Base-by-base conservation (phyloP, 2,113 vertebrate species). In the Rhea americana region DNA sequence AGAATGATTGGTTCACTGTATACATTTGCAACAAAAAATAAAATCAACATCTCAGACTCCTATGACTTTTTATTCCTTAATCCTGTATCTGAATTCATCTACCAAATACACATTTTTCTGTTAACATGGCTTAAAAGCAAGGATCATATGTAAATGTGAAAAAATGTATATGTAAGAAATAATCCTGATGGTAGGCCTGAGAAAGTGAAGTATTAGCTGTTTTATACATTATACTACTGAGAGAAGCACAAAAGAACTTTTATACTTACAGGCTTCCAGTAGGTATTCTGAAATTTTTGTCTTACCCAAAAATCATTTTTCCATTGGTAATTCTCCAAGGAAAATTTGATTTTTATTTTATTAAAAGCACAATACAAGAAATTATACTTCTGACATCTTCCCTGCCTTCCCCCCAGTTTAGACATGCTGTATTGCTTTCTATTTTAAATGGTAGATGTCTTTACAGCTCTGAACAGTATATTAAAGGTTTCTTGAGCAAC, bases 21-120 rank as follows among this genome's bases (percentile, higher is more conserved):
- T 85, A 76, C 7, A 82, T 91, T 93, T 66, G 76, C 75, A 82
- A 5, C 0, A 47, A 47, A 47, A 3, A 92, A 91, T 84, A 78
- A 71, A 62, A 92, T 68, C 86, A 94, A 25, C 78, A 91, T 81
- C 76, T 76, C 76, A 67, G 61, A 32, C 65, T 61, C 55, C 58
- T 89, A 47, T 13, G n/a, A 50, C 41, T 94, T 50, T 78, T 76
- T 25, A 35, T 70, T 55, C 81, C 13, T 74, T 84, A 89, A 90
- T 78, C 59, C 45, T 28, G 15, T 14, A 47, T 18, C 73, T 63
- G 15, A 86, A 61, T 71, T 83, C 70, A 82, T 26, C 37, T 53
- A 53, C 24, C 28, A 65, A 91, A 75, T 8, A 37, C 7, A 2
- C 4, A 5, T 16, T 39, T 82, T 82, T 45, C 63, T 75, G 62